Percentiles rank a stretch among this genome's conserved stretches.
Evolutionary conservation across 2,797 vertebrate genomes (phyloP).

Genomic region (Cuniculus paca): DNA sequence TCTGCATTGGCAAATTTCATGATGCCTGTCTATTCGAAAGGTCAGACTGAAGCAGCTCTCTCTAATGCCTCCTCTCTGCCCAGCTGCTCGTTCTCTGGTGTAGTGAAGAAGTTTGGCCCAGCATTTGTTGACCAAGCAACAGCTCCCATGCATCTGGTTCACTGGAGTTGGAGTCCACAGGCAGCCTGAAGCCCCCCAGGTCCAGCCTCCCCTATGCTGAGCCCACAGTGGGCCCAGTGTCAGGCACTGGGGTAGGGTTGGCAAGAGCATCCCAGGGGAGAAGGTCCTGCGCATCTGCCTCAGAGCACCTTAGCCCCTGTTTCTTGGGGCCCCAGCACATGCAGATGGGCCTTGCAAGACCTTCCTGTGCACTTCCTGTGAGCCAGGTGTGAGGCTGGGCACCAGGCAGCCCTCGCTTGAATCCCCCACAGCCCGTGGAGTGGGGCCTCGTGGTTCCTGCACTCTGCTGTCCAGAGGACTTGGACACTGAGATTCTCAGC

Average conservation of each 20-base stretch:
- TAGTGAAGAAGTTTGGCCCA: background rate
- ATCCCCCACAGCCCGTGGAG: background rate
- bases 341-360: background rate
- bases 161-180: too few relatives aligned
- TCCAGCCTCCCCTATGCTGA: background rate
- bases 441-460: background rate
- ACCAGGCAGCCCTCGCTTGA: accelerated
- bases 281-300: accelerated
- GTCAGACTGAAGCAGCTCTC: background rate
- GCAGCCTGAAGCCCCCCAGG: background rate
- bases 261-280: background rate
- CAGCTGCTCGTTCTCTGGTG: background rate
- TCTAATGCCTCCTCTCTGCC: background rate
- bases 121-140: too few relatives aligned
- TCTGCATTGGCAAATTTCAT: background rate
- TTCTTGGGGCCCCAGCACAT: too few relatives aligned
- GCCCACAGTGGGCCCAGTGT: background rate
- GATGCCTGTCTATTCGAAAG: background rate
- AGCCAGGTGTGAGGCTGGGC: background rate
- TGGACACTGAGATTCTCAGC: background rate
- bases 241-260: background rate
- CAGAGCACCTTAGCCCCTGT: too few relatives aligned
- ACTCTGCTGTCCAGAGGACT: background rate
- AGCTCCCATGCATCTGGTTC: background rate
- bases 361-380: background rate